Evolutionary conservation across 2,797 vertebrate species (phyloP).

Genomic region (Tenualosa thibaudeaui): DNA sequence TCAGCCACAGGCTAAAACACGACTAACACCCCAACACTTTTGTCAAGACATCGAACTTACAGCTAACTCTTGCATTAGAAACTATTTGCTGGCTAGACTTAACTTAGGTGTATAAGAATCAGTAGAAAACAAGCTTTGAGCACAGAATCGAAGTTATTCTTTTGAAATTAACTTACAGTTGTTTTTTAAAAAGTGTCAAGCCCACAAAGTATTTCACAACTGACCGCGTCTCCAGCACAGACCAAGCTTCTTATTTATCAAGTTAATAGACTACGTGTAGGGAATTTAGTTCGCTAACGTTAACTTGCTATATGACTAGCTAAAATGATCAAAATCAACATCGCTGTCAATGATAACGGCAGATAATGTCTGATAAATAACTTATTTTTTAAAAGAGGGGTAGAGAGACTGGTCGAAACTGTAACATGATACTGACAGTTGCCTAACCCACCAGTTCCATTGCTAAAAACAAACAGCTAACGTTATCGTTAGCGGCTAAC

Average conservation of each 20-base stretch:
- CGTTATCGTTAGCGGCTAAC: constrained; percentile 54
- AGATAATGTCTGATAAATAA: not conserved
- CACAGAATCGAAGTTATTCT: not conserved
- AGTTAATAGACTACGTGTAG: not conserved
- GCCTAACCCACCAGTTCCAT: not conserved
- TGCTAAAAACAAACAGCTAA: constrained; percentile 48
- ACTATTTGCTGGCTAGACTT: not conserved
- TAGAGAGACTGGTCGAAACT: not conserved
- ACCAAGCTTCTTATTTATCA: not conserved
- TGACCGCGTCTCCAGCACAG: not conserved
- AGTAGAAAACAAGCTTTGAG: not conserved
- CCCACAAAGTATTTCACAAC: not conserved
- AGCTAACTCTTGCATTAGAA: not conserved
- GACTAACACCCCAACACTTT: not conserved
- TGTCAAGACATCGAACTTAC: not conserved
- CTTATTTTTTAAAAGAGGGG: not conserved
- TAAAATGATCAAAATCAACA: no score
- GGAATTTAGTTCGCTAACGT: not conserved
- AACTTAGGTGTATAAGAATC: not conserved
- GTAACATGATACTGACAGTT: not conserved
- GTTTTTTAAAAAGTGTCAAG: not conserved
- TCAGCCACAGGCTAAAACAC: not conserved
- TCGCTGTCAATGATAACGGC: no score
- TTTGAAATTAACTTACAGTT: not conserved
- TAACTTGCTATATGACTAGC: not conserved